Evolutionary conservation across 1,140 invertebrate genomes (phyloP).

Genomic region (Diprion similis): DNA sequence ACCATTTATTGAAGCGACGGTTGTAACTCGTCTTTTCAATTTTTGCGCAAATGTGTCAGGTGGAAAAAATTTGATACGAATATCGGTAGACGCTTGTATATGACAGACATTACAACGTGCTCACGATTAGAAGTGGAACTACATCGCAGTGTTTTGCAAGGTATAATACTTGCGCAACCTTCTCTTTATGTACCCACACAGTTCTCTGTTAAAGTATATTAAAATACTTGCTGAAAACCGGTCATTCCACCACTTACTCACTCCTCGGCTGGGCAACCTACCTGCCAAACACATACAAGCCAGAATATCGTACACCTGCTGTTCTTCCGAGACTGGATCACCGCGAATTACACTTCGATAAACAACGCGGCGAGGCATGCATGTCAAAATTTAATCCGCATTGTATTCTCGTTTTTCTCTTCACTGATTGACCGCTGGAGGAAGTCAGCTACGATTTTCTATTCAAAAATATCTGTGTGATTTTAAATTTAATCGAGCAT

Average conservation of each 20-base stretch:
- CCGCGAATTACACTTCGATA: neutral
- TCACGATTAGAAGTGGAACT: too few relatives aligned
- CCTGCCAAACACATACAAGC: neutral
- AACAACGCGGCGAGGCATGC: too few relatives aligned
- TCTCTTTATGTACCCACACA: neutral
- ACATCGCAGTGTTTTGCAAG: too few relatives aligned
- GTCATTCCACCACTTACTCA: neutral
- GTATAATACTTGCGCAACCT: neutral
- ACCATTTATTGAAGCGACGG: too few relatives aligned
- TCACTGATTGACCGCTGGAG: neutral
- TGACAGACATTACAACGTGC: too few relatives aligned
- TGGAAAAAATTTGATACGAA: too few relatives aligned
- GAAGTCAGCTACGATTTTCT: neutral
- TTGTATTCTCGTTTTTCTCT: neutral
- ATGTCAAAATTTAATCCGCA: too few relatives aligned
- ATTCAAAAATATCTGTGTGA: neutral
- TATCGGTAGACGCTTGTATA: too few relatives aligned
- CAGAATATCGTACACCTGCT: neutral
- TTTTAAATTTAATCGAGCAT: neutral
- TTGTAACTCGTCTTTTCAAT: too few relatives aligned
- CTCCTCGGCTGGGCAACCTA: neutral
- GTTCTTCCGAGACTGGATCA: neutral
- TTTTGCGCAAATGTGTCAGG: too few relatives aligned
- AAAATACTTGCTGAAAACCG: neutral
- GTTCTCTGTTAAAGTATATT: neutral